Evolutionary conservation across 2,888 invertebrate species (phyloP).

Genomic region (Phortica okadai): DNA sequence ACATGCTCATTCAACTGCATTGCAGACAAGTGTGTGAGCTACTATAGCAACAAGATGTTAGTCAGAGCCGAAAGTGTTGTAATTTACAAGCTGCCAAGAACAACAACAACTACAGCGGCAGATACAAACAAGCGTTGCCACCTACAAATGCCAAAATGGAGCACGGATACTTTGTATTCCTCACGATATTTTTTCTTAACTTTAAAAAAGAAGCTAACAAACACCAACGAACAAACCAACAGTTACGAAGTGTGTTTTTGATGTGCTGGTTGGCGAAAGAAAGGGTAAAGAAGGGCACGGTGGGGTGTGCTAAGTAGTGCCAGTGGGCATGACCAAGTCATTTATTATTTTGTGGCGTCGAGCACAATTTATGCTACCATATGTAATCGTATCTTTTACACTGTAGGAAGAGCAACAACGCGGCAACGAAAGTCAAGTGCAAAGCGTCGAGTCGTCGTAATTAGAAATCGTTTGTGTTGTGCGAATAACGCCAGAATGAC

Average conservation of each 20-base stretch:
- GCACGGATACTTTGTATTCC: conserved; percentile 23
- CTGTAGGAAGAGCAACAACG: background rate
- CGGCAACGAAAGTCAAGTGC: conserved; percentile 27
- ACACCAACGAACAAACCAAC: background rate
- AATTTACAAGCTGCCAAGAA: conserved; percentile 24
- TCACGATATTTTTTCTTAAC: background rate
- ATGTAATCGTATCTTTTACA: background rate
- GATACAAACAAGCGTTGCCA: conserved; percentile 19
- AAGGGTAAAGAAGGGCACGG: background rate
- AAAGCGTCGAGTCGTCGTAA: conserved; percentile 47
- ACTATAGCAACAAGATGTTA: too few relatives aligned
- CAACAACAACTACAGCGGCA: background rate
- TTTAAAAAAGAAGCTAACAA: background rate
- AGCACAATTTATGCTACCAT: background rate
- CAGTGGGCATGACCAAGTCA: conserved; percentile 39
- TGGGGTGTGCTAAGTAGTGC: background rate
- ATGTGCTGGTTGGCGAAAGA: background rate
- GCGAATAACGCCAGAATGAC: background rate
- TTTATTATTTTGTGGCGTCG: conserved; percentile 50
- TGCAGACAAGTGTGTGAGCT: too few relatives aligned
- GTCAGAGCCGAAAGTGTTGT: conserved; percentile 28
- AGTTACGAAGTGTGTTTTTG: background rate
- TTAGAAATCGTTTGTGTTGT: conserved; percentile 50
- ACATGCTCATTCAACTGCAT: too few relatives aligned
- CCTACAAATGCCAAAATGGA: conserved; percentile 1